Evolutionary conservation across 2,888 invertebrate genomes (phyloP).

Genomic region (Aphodius granarius): DNA sequence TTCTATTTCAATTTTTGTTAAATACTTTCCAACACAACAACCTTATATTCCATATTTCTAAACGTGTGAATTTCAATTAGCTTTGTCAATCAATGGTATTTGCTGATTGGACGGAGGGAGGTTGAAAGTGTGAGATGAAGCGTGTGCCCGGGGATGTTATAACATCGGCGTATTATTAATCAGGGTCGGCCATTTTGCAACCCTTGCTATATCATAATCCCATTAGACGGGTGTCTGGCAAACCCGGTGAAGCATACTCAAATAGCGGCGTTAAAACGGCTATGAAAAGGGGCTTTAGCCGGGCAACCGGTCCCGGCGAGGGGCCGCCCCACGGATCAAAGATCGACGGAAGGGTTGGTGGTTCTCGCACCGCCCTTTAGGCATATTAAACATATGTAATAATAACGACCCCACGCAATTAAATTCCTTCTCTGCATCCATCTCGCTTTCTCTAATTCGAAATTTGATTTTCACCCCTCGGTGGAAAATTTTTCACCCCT

Average conservation of each 20-base stretch:
- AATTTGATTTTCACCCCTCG: background rate
- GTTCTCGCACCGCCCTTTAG: constrained; percentile 34
- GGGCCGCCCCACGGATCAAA: constrained; percentile 35
- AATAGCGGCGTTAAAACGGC: constrained; percentile 40
- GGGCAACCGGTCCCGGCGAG: constrained; percentile 30
- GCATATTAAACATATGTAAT: constrained; percentile 39
- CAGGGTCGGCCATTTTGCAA: constrained; percentile 52
- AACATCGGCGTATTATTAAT: constrained; percentile 35
- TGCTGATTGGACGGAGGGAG: background rate
- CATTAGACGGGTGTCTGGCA: constrained; percentile 54
- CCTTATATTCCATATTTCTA: background rate
- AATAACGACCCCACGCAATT: constrained; percentile 46
- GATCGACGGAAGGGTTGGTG: constrained; percentile 30
- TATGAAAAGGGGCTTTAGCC: constrained; percentile 38
- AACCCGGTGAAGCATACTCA: constrained; percentile 51
- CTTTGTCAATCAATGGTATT: background rate
- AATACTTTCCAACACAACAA: no score
- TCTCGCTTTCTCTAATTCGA: background rate
- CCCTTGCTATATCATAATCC: constrained; percentile 55
- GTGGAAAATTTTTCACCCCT: background rate
- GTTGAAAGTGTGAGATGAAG: background rate
- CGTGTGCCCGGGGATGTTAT: background rate
- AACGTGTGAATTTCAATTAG: background rate
- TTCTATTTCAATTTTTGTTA: no score
- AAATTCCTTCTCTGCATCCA: constrained; percentile 36